Conservation (phyloP, 2,888 invertebrate species). For the Imbricaverruca yamaguchii region DNA sequence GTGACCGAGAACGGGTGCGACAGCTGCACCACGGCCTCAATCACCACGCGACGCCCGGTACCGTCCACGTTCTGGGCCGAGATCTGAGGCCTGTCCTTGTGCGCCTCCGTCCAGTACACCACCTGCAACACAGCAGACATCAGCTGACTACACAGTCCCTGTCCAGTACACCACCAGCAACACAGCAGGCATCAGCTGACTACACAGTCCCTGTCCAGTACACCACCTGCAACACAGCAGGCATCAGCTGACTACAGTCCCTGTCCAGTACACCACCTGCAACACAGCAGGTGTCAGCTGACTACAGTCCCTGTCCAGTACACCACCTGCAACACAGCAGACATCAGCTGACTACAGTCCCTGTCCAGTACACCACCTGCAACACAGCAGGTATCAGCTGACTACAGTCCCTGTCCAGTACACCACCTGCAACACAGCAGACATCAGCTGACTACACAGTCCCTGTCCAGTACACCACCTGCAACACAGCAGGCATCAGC, state of each 20-base stretch:
- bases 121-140: constrained; percentile 38
- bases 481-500: constrained; percentile 23
- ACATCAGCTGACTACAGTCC: too few relatives aligned
- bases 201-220: too few relatives aligned
- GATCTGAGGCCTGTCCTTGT: constrained; percentile 54
- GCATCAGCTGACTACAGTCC: too few relatives aligned
- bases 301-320: too few relatives aligned
- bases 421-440: constrained; percentile 32
- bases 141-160: too few relatives aligned
- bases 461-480: constrained; percentile 88
- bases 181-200: not conserved
- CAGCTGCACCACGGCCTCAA: constrained; percentile 63
- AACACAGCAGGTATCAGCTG: too few relatives aligned
- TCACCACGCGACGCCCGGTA: not conserved
- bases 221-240: constrained; percentile 25
- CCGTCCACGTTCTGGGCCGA: not conserved
- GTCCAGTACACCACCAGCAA: constrained; percentile 23
- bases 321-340: too few relatives aligned
- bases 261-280: constrained; percentile 2
- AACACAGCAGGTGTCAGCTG: constrained; percentile 7
- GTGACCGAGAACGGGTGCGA: constrained; percentile 93
- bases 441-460: constrained; percentile 49
- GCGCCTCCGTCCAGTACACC: constrained; percentile 93
- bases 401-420: too few relatives aligned
- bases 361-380: too few relatives aligned